Evolutionary conservation across 1,140 invertebrate genomes (phyloP).

Genomic region (Homalodisca vitripennis): DNA sequence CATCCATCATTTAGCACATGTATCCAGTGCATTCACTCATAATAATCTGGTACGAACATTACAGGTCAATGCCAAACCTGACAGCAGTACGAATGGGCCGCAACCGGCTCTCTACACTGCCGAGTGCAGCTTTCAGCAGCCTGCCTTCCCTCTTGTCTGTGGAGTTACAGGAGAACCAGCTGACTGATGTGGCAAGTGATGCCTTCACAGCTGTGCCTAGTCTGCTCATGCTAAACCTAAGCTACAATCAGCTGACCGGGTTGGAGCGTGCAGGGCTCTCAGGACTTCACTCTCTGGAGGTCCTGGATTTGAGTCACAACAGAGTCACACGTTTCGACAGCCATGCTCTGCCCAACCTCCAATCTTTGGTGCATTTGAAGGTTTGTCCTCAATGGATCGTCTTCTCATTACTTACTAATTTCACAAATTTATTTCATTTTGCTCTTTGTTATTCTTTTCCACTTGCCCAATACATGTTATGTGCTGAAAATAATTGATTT

Average conservation of each 20-base stretch:
- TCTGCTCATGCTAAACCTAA: slow-evolving; percentile 77
- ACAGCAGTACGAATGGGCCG: slow-evolving; percentile 71
- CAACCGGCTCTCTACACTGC: slow-evolving; percentile 52
- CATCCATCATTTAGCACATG: too few species aligned
- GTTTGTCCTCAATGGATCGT: too few species aligned
- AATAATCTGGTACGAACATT: too few species aligned
- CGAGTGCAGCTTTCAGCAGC: slow-evolving; percentile 72
- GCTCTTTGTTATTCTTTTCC: too few species aligned
- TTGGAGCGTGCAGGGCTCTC: slow-evolving; percentile 71
- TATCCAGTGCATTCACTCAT: too few species aligned
- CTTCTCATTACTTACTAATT: too few species aligned
- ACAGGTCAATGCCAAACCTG: slow-evolving; percentile 66
- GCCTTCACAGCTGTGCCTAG: slow-evolving; percentile 77
- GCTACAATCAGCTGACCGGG: slow-evolving; percentile 68
- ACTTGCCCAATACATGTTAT: too few species aligned
- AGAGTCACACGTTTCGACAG: slow-evolving; percentile 65
- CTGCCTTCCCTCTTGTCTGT: slow-evolving; percentile 68
- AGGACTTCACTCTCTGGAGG: slow-evolving; percentile 71
- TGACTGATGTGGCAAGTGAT: slow-evolving; percentile 66
- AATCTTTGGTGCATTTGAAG: slow-evolving; percentile 82
- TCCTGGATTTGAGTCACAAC: slow-evolving; percentile 77
- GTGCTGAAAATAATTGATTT: too few species aligned
- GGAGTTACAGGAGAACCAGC: slow-evolving; percentile 78
- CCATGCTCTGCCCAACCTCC: slow-evolving; percentile 63
- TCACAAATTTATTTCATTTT: too few species aligned